Conservation (phyloP, 2,888 invertebrate genomes). For the Agrilus biguttatus region DNA sequence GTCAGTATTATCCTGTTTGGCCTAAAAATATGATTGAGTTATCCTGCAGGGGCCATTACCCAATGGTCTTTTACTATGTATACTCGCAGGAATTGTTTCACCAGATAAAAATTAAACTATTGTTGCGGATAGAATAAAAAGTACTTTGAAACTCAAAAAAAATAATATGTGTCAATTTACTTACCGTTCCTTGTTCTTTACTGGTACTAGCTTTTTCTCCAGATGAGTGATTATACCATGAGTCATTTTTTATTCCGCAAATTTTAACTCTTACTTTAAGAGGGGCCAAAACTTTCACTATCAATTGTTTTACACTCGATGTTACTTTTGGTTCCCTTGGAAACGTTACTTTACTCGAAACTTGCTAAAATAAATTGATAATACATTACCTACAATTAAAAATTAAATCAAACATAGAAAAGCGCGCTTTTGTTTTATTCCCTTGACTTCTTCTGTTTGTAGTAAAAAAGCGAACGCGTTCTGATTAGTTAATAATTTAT, state of each 20-base stretch:
- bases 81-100: too few relatives aligned
- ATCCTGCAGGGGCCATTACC: too few relatives aligned
- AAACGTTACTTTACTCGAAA: slow-evolving; percentile 54
- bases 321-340: slow-evolving; percentile 53
- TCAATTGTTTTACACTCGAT: slow-evolving; percentile 48
- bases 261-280: slow-evolving; percentile 50
- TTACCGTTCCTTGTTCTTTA: slow-evolving; percentile 13
- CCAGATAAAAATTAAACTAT: too few relatives aligned
- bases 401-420: not conserved
- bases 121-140: too few relatives aligned
- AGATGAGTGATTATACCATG: slow-evolving; percentile 39
- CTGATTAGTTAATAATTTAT: too few relatives aligned
- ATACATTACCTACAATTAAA: slow-evolving; percentile 6
- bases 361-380: slow-evolving; percentile 40
- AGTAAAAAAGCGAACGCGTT: too few relatives aligned
- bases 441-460: too few relatives aligned
- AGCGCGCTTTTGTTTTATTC: too few relatives aligned
- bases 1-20: too few relatives aligned
- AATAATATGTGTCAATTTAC: slow-evolving; percentile 3
- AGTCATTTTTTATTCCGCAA: slow-evolving; percentile 48
- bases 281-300: slow-evolving; percentile 56
- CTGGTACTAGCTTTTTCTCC: slow-evolving; percentile 16
- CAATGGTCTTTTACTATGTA: too few relatives aligned
- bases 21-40: too few relatives aligned
- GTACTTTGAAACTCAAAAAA: not conserved